These are phyloP conservation scores for Chironomus tentans DNA, from an alignment of 2,888 invertebrate genomes.

Conservation along the genomic window DNA sequence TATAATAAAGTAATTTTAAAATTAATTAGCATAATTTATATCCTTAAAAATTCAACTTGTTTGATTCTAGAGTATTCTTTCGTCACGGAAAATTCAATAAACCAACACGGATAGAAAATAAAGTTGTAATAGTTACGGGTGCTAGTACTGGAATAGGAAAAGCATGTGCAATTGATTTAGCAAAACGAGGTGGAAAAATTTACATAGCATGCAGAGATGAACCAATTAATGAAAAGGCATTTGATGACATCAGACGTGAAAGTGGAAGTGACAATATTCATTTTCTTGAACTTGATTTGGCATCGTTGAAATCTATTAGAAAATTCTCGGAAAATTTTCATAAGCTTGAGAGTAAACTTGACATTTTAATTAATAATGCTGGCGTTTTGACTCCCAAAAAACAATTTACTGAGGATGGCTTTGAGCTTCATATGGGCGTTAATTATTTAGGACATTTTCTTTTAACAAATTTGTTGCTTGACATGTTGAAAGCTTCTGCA, in stretches of 20 bases:
- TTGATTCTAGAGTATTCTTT: too few relatives aligned
- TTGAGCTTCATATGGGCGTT: constrained; percentile 56
- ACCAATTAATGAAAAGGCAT: constrained; percentile 54
- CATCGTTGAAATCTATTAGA: constrained; percentile 58
- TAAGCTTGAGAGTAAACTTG: constrained; percentile 46
- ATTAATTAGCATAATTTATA: too few relatives aligned
- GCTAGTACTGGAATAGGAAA: constrained; percentile 75
- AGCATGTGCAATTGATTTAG: constrained; percentile 59
- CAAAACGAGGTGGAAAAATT: constrained; percentile 59
- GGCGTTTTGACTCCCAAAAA: constrained; percentile 59
- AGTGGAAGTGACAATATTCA: constrained; percentile 63
- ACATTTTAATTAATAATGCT: constrained; percentile 62
- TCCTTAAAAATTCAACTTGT: too few relatives aligned
- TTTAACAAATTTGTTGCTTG: constrained; percentile 50
- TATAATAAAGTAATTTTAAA: too few relatives aligned
- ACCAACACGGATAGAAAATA: constrained; percentile 44
- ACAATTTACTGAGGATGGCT: constrained; percentile 53
- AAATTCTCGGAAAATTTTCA: constrained; percentile 49
- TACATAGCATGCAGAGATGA: constrained; percentile 72
- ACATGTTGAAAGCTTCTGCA: constrained; percentile 47
- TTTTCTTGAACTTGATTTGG: constrained; percentile 65
- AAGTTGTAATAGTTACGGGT: constrained; percentile 68
- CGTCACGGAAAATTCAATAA: too few relatives aligned
- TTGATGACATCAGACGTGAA: constrained; percentile 56
- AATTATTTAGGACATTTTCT: constrained; percentile 59